Evolutionary conservation across 2,797 vertebrate genomes (phyloP).

Genomic region (Lithobates sylvaticus): DNA sequence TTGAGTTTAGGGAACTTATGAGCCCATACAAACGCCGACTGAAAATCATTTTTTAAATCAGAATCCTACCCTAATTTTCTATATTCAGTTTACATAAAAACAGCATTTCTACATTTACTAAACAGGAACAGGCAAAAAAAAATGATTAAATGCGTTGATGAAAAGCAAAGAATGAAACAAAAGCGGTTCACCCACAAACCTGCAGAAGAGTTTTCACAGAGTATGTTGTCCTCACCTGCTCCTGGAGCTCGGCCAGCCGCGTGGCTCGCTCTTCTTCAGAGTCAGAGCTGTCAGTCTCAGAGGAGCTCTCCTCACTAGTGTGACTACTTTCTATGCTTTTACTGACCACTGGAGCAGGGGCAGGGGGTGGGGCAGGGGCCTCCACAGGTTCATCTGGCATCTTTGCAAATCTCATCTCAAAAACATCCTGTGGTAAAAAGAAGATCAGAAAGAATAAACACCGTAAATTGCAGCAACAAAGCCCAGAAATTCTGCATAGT

Average conservation of each 20-base stretch:
- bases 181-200: neutral
- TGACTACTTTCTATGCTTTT: conserved; percentile 82
- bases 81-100: no score
- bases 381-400: conserved; percentile 89
- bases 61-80: no score
- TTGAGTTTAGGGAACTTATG: no score
- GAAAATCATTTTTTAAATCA: no score
- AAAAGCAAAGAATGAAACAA: no score
- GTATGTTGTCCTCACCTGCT: conserved; percentile 81
- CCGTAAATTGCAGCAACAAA: neutral
- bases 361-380: conserved; percentile 69
- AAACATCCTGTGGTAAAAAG: conserved; percentile 81
- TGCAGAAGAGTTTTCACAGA: neutral
- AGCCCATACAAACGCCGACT: no score
- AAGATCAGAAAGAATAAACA: neutral
- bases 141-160: no score
- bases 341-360: conserved; percentile 72
- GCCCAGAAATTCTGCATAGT: no score
- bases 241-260: conserved; percentile 85
- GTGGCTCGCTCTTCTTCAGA: conserved; percentile 84
- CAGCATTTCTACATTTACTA: no score
- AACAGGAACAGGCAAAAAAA: no score
- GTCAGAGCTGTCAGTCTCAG: conserved; percentile 82
- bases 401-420: conserved; percentile 94
- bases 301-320: conserved; percentile 80